Base-by-base conservation (phyloP, 2,888 invertebrate genomes). In the Dolichopus griseipennis region DNA sequence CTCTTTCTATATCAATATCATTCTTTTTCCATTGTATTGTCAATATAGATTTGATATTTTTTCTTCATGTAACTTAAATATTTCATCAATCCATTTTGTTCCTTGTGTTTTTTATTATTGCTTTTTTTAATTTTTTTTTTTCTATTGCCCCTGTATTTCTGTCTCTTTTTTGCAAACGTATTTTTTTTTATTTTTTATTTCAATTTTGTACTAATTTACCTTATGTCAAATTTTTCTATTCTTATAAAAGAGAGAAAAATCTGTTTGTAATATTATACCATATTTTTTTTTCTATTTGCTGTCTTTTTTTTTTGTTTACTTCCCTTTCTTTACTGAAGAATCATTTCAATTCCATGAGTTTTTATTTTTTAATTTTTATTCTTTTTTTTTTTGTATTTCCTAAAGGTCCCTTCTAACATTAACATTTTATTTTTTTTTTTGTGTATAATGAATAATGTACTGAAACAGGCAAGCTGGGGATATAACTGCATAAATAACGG, bases 21-120 rank as follows among this genome's bases (percentile, higher is more conserved):
- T n/a, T n/a, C n/a, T n/a, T n/a, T n/a, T n/a, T n/a, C n/a, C n/a
- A n/a, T 52, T 7, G 18, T 52, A 2, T 52, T 52, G 52, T 52
- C 52, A 52, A 52, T 52, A 52, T 43, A 34, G 34, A 43, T 52
- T 18, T 6, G 52, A 52, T 52, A 18, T 52, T 15, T 52, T 15
- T 52, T 52, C 52, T n/a, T 52, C 52, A 52, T 52, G 18, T 52
- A 52, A 52, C 52, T 52, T 52, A 52, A 52, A 52, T 52, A 52
- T 52, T 52, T 52, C 52, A 52, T 52, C 52, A 52, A 52, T 52
- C 15, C 52, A 52, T 18, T n/a, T 52, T 52, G 18, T 12, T 52
- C 18, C 18, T 18, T 52, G 2, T 52, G 2, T 52, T 52, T 52
- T 52, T 52, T 15, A 6, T 52, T 52, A 18, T 52, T 52, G 10